A percentile compares a stretch with the other conserved stretches of the same genome.
Evolutionary conservation across 2,113 vertebrate genomes (phyloP).

Genomic region (Ammodytes dubius): DNA sequence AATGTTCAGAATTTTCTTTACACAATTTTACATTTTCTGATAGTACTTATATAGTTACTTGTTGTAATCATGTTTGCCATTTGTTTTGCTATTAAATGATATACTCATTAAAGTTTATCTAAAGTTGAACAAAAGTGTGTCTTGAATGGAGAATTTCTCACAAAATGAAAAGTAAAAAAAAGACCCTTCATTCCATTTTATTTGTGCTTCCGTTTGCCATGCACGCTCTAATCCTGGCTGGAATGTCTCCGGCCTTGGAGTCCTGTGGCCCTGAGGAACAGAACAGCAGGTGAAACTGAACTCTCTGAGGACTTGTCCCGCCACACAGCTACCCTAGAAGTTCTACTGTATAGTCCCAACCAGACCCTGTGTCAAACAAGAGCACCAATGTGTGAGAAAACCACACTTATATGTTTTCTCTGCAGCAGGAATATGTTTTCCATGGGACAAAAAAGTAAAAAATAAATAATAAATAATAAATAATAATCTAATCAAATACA

Average conservation of each 20-base stretch:
- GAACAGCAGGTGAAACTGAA: constrained; percentile 81
- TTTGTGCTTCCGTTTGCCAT: constrained; percentile 74
- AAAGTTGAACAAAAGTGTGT: not conserved
- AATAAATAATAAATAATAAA: not conserved
- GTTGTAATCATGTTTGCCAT: not conserved
- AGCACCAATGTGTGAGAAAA: constrained; percentile 4
- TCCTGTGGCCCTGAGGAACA: constrained; percentile 63
- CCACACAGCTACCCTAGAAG: constrained; percentile 44
- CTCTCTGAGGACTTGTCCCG: constrained; percentile 55
- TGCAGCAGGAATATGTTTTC: constrained; percentile 11
- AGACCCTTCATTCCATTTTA: constrained; percentile 40
- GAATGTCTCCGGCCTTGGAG: constrained; percentile 78
- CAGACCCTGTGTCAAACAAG: constrained; percentile 13
- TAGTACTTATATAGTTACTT: not conserved
- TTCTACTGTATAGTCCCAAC: constrained; percentile 30
- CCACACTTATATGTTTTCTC: not conserved
- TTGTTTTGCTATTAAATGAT: not conserved
- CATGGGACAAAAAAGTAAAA: not conserved
- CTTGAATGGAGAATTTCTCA: not conserved
- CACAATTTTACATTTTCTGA: not conserved
- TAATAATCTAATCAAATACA: not conserved
- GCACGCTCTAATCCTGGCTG: constrained; percentile 79
- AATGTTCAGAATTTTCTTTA: not conserved
- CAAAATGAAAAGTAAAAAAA: constrained; percentile 21
- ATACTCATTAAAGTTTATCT: no score